Base-by-base conservation (phyloP, 2,797 vertebrate genomes). In the Urosaurus nigricauda region DNA sequence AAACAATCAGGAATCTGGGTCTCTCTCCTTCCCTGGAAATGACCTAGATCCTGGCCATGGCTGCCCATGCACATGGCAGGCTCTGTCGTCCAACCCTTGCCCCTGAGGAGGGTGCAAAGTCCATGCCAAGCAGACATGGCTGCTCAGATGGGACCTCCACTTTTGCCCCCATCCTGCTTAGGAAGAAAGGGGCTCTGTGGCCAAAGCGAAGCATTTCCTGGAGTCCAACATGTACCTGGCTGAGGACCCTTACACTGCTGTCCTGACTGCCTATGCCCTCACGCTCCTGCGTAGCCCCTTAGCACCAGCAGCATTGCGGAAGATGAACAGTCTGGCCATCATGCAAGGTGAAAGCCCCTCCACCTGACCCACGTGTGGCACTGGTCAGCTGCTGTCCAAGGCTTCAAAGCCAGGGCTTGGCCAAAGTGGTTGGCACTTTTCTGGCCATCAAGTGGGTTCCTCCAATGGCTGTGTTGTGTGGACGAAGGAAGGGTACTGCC, bases 291-390 rank as follows among this genome's bases (percentile, higher is more conserved):
- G 96, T 87, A 99, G 98, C 91, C 97, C 97, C 0, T 97, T 97
- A 0, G 98, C 98, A 0, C 95, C 96, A 0, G 90, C 95, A 14
- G 96, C 96, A 0, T 95, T 98, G 92, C 96, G 97, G 1, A 98
- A 97, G 78, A 98, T 99, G 95, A 98, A 98, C 95, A 97, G 98
- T 97, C 97, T 99, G 98, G 98, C 98, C 77, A 98, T 99, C 93
- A 98, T 97, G 11, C 98, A 98, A 97, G 98, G 98, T 98, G 51
- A 81, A 68, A 11, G 1, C 17, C 84, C 79, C 94, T 1, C 53
- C 4, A 0, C 3, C 47, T 51, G 47, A 51, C 47, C 47, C n/a
- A n/a, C n/a, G n/a, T 43, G 9, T 51, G 47, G 8, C 11, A 24
- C 24, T 21, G 21, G 21, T 63, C 37, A 40, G 53, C 35, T 35